Conservation (phyloP, 2,797 vertebrate genomes). For the Xerus rutilus region DNA sequence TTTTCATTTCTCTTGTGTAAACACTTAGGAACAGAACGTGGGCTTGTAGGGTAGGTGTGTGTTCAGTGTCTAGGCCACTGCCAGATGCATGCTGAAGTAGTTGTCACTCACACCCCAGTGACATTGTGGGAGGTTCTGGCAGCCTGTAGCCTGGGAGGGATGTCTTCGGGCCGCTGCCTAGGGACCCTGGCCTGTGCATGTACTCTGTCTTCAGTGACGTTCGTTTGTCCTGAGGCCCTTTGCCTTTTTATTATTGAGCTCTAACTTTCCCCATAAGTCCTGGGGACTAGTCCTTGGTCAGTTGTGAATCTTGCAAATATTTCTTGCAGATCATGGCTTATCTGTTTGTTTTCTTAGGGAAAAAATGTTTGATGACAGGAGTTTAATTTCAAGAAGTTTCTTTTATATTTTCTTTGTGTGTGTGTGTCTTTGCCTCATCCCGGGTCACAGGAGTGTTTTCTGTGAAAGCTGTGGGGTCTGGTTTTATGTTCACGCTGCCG, state of each 20-base stretch:
- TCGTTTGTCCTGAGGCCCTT: not conserved
- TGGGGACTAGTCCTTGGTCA: not conserved
- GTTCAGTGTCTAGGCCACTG: slow-evolving; percentile 60
- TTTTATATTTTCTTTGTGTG: not conserved
- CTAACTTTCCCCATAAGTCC: not conserved
- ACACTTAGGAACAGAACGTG: slow-evolving; percentile 63
- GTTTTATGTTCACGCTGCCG: no score
- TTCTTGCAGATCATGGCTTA: not conserved
- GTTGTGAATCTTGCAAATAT: not conserved
- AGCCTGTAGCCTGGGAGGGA: fast-evolving
- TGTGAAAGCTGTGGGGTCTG: fast-evolving
- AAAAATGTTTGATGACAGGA: not conserved
- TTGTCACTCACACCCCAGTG: no score
- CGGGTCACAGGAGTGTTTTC: not conserved
- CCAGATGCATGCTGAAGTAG: slow-evolving; percentile 12
- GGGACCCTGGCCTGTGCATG: fast-evolving
- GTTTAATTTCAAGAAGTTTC: not conserved
- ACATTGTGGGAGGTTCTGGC: not conserved
- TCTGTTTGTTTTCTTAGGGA: not conserved
- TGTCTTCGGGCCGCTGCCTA: not conserved
- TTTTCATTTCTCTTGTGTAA: slow-evolving; percentile 57
- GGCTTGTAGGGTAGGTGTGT: slow-evolving; percentile 70
- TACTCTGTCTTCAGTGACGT: fast-evolving
- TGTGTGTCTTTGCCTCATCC: not conserved
- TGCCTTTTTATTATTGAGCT: not conserved